Evolutionary conservation across 1,140 invertebrate species (phyloP), one percentile per base, ranked within the genome.

Genomic region (Phenacoccus solenopsis): DNA sequence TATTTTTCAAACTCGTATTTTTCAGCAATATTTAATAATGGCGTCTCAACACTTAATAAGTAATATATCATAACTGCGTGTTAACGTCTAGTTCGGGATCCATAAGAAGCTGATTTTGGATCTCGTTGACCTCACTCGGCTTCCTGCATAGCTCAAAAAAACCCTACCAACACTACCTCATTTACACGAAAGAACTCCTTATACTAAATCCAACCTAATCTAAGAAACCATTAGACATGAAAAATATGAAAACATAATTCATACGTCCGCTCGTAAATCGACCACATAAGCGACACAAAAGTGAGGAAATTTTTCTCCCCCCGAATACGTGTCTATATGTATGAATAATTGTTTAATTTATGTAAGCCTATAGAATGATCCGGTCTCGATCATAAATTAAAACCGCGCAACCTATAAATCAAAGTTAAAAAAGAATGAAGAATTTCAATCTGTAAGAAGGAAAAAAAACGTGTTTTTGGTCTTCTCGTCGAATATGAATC

Each of bases 301-400:
- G n/a, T 9, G 20, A 59, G 20, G 25, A 64, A 24, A 64, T 1
- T 20, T 64, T 16, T 16, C 2, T 27, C 22, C 25, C 21, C 59
- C 4, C 12, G 21, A 25, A 25, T 24, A 24, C 9, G 3, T 4
- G 16, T 24, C 22, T 20, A 59, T 20, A 1, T 25, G 21, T 64
- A 64, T 64, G 59, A 64, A 64, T 64, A 64, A 64, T 64, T 64
- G 25, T 22, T 64, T 64, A 64, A 64, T 64, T 64, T 64, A 64
- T 64, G 59, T 64, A 64, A 64, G 25, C 59, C 59, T 64, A 64
- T 64, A 64, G 59, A 25, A 64, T 64, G 59, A 27, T 24, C 3
- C 25, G 25, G 59, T 64, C 59, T 64, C 59, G 59, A 64, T 64
- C 22, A 64, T 64, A 64, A 64, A 64, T 64, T 64, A 25, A 64